Evolutionary conservation across 2,797 vertebrate genomes (phyloP), one percentile per base, ranked within the genome.

Genomic region (Cyprinodon diabolis): DNA sequence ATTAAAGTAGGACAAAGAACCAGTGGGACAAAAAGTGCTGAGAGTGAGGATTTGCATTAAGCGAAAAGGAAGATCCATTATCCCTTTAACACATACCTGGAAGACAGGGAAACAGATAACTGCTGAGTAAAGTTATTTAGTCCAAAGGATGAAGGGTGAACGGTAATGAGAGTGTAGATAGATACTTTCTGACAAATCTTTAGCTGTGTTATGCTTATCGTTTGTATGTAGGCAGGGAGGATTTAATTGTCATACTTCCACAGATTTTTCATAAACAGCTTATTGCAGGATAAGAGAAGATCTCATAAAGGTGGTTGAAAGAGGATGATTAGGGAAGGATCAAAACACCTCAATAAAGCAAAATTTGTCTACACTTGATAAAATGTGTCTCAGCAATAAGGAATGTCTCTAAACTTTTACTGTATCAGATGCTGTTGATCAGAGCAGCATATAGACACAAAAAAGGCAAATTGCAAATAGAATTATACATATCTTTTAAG

Each of bases 1-100:
- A 84, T 88, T 86, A 81, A 92, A 91, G 88, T 87, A 90, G 90
- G 89, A 85, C 90, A 86, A 82, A 90, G 85, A 84, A 87, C 69
- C 11, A 66, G 76, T 14, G 60, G 68, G 63, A 73, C 62, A 14
- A 56, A 84, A 89, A 89, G 79, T 90, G 88, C 90, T 89, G 84
- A 89, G 85, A 79, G 75, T 71, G 37, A 77, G 72, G 80, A 87
- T 90, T 90, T 86, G 82, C 82, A 81, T 86, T 78, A 85, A 87
- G 83, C 75, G 67, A 80, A 88, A 81, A 78, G 71, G 71, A 82
- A 76, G 73, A 86, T 80, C 89, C 75, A 69, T 84, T 85, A 84
- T 84, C 84, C 86, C 76, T 85, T 90, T 84, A 82, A 85, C 67
- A 77, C 77, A 88, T 84, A 88, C 77, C 81, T 84, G 74, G 77